Evolutionary conservation across 2,113 vertebrate genomes (phyloP).

Genomic region (Hydrolagus affinis): DNA sequence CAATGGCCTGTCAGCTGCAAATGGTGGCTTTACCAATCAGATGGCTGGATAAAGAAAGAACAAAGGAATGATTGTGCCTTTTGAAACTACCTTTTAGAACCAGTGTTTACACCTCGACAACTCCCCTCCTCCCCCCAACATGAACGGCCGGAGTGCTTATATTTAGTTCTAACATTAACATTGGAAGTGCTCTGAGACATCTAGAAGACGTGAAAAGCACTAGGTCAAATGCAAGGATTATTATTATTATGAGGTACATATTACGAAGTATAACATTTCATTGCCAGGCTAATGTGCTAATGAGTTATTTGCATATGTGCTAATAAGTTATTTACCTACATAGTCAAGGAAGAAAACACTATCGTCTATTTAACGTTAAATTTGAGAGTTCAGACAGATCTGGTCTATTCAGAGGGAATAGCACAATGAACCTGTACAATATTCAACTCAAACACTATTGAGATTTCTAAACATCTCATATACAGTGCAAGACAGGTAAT

Average conservation of each 20-base stretch:
- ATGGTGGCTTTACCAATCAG: not conserved
- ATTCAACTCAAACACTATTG: not conserved
- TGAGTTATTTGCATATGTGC: not conserved
- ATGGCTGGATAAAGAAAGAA: not conserved
- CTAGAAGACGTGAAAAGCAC: too few relatives aligned
- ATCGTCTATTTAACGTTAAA: conserved; percentile 1
- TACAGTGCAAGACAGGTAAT: not conserved
- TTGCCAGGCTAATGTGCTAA: not conserved
- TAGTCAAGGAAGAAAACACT: not conserved
- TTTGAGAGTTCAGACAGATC: not conserved
- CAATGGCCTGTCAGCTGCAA: not conserved
- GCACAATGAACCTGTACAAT: not conserved
- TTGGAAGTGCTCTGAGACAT: too few relatives aligned
- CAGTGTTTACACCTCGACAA: not conserved
- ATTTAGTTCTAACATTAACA: not conserved
- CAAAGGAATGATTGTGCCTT: too few relatives aligned
- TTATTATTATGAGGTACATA: too few relatives aligned
- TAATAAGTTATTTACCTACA: not conserved
- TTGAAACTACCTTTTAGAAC: too few relatives aligned
- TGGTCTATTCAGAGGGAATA: not conserved
- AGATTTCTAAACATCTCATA: not conserved
- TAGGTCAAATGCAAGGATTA: too few relatives aligned
- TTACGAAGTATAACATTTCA: not conserved
- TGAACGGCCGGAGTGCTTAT: too few relatives aligned
- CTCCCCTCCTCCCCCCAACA: not conserved